These are phyloP conservation scores for Portevinia maculata DNA, from an alignment of 2,888 invertebrate species.

Conservation along the genomic window DNA sequence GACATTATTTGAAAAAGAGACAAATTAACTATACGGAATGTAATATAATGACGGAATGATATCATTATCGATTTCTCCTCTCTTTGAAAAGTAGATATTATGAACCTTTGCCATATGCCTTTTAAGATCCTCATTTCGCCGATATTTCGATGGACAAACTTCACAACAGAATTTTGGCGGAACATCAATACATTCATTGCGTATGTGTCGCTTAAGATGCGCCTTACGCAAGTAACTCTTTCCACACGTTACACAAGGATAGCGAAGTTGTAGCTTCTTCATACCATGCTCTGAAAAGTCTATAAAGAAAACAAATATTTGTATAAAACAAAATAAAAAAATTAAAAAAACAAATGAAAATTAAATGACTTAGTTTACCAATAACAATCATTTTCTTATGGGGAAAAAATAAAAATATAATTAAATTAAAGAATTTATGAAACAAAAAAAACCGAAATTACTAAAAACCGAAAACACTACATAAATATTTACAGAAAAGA, in stretches of 20 bases:
- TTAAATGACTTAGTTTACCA: constrained; percentile 4
- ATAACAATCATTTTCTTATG: not conserved
- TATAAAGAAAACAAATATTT: constrained; percentile 63
- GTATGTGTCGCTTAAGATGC: constrained; percentile 78
- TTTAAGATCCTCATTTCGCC: constrained; percentile 78
- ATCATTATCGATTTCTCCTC: constrained; percentile 67
- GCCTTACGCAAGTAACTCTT: constrained; percentile 78
- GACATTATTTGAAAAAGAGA: constrained; percentile 13
- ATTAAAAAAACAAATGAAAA: constrained; percentile 5
- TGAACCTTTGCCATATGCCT: constrained; percentile 77
- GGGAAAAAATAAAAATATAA: constrained; percentile 13
- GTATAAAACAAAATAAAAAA: constrained; percentile 32
- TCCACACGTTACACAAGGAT: constrained; percentile 78
- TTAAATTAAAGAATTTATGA: constrained; percentile 4
- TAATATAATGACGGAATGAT: constrained; percentile 74
- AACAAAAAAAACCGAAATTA: not conserved
- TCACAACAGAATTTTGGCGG: constrained; percentile 77
- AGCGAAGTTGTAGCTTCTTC: constrained; percentile 76
- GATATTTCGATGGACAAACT: constrained; percentile 77
- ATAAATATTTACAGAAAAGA: constrained; percentile 41
- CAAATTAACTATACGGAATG: constrained; percentile 74
- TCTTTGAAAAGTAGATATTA: constrained; percentile 66
- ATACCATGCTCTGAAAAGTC: constrained; percentile 55
- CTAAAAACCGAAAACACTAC: constrained; percentile 10
- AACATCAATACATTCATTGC: constrained; percentile 78